Evolutionary conservation across 1,140 invertebrate genomes (phyloP).

Genomic region (Drosophila neocordata): DNA sequence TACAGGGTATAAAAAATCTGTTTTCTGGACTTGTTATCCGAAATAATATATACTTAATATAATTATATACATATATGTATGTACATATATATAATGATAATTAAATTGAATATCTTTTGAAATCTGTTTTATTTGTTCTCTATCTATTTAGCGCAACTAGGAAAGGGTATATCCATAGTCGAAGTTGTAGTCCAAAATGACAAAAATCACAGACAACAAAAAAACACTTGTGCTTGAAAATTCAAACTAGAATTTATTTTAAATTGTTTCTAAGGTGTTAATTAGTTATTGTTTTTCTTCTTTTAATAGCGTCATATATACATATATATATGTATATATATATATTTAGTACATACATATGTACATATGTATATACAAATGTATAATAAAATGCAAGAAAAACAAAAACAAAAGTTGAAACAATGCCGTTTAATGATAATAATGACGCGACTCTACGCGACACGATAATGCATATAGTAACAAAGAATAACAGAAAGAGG

Average conservation of each 20-base stretch:
- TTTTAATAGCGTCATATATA: neutral
- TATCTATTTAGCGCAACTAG: no score
- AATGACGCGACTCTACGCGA: conserved; percentile 63
- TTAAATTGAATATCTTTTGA: no score
- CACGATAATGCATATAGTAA: conserved; percentile 11
- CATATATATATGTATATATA: neutral
- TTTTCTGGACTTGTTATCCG: no score
- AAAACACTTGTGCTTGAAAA: no score
- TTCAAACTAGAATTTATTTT: neutral
- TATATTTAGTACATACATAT: neutral
- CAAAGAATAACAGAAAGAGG: neutral
- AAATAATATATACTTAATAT: no score
- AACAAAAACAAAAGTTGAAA: conserved; percentile 75
- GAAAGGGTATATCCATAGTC: no score
- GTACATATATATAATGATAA: no score
- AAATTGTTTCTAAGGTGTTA: conserved; percentile 7
- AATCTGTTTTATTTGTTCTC: no score
- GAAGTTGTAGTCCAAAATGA: neutral
- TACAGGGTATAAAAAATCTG: no score
- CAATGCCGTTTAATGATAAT: conserved; percentile 66
- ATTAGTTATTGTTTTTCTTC: neutral
- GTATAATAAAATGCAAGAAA: conserved; percentile 7
- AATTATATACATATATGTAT: no score
- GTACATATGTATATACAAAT: neutral
- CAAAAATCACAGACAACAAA: no score